phyloP scores from a whole-genome alignment of 2,797 vertebrate genomes.

The Chloroceryle inda region DNA sequence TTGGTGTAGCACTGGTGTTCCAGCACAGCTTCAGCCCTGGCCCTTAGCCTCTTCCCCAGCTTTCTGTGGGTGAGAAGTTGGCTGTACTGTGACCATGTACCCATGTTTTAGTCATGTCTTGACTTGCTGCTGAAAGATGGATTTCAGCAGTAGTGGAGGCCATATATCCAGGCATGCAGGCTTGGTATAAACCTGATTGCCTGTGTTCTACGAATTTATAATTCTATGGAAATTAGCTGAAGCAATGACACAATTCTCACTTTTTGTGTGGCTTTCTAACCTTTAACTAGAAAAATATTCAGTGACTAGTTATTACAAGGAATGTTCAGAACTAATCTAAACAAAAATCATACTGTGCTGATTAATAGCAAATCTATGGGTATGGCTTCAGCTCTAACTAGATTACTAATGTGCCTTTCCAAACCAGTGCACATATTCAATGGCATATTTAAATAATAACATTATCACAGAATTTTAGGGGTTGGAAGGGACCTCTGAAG shows the following conservation, averaged over 20 bases:
- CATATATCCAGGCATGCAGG: background rate
- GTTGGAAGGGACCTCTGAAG: no score
- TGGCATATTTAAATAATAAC: conserved; percentile 5
- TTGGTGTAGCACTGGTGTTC: background rate
- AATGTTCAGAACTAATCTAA: conserved; percentile 23
- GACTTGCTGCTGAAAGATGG: background rate
- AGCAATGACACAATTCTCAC: background rate
- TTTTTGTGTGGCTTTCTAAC: background rate
- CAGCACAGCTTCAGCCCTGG: background rate
- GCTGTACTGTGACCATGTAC: background rate
- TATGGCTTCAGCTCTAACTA: conserved; percentile 25
- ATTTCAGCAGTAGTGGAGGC: background rate
- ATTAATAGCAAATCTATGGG: background rate
- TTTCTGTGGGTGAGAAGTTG: background rate
- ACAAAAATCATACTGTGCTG: background rate
- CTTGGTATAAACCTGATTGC: background rate
- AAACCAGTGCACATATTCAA: background rate
- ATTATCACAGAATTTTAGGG: background rate
- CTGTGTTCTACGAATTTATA: background rate
- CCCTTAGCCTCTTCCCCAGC: background rate
- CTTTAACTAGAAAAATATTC: conserved; percentile 26
- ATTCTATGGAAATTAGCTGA: background rate
- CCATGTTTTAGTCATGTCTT: background rate
- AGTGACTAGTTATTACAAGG: background rate
- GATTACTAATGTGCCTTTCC: conserved; percentile 51